Conservation (phyloP, 2,113 vertebrate genomes). For the Ammodramus savannarum region DNA sequence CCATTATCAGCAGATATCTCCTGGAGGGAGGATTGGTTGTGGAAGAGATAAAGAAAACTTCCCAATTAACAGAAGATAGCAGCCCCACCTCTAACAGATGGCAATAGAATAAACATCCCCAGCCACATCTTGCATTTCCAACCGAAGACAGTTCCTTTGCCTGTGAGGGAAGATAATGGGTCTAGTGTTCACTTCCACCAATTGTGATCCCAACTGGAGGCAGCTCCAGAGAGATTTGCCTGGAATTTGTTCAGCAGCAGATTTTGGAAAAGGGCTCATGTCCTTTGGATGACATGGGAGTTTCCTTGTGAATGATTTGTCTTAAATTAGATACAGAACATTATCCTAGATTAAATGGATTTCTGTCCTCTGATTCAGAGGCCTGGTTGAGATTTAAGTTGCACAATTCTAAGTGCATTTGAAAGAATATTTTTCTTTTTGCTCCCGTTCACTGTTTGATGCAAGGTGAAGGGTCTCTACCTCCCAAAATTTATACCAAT, state of each 20-base stretch:
- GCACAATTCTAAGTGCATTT: not conserved
- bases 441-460: not conserved
- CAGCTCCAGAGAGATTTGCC: not conserved
- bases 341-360: not conserved
- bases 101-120: not conserved
- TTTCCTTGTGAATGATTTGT: not conserved
- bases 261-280: not conserved
- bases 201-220: not conserved
- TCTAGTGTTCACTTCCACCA: not conserved
- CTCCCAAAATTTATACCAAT: not conserved
- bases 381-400: not conserved
- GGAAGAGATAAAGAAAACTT: not conserved
- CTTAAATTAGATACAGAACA: not conserved
- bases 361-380: not conserved
- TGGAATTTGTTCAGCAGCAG: not conserved
- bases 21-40: not conserved
- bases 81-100: not conserved
- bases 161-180: not conserved
- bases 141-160: not conserved
- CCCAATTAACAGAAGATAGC: not conserved
- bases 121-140: not conserved
- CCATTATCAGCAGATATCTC: not conserved
- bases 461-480: not conserved
- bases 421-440: not conserved
- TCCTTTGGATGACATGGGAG: not conserved